Evolutionary conservation across 2,113 vertebrate species (phyloP), one percentile per base, ranked within the genome.

Genomic region (Penelope pileata): DNA sequence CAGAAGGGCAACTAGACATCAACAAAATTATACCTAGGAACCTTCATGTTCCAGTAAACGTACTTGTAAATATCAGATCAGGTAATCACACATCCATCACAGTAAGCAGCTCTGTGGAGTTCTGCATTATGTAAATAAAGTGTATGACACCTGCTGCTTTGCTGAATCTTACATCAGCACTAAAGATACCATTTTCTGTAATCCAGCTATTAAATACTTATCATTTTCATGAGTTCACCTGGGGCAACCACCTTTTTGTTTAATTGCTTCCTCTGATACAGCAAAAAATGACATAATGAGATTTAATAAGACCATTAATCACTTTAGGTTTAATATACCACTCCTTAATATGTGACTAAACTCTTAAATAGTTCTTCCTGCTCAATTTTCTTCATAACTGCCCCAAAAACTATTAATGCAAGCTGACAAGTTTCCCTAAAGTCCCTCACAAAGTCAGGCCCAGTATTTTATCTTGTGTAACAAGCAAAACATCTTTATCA

Each of bases 221-320:
- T 16, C 36, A 53, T 67, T 95, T 92, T 90, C 77, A 93, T 66
- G 72, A 88, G 45, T 80, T 94, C 94, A 94, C 93, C 84, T 54
- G 47, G 50, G 82, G 72, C 90, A 90, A 91, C 90, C 88, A 95
- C 78, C 91, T 93, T 91, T 87, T 88, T 92, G 63, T 83, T 90
- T 92, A 94, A 93, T 91, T 90, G 81, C 74, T 85, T 94, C 89
- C 89, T 96, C 91, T 92, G 82, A 96, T 91, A 94, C 59, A 90
- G 78, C 59, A 63, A 40, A 66, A 89, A 96, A 91, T 79, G 72
- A 62, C 79, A 94, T 92, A 92, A 94, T 94, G 82, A 95, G 90
- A 94, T 90, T 87, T 97, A 96, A 92, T 91, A 64, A 79, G 43
- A 91, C 91, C 89, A 94, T 95, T 92, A 96, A 90, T 91, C 93